A percentile compares a stretch with the other conserved stretches of the same genome.
Conservation (phyloP, 2,797 vertebrate genomes). For the Setipinna tenuifilis region DNA sequence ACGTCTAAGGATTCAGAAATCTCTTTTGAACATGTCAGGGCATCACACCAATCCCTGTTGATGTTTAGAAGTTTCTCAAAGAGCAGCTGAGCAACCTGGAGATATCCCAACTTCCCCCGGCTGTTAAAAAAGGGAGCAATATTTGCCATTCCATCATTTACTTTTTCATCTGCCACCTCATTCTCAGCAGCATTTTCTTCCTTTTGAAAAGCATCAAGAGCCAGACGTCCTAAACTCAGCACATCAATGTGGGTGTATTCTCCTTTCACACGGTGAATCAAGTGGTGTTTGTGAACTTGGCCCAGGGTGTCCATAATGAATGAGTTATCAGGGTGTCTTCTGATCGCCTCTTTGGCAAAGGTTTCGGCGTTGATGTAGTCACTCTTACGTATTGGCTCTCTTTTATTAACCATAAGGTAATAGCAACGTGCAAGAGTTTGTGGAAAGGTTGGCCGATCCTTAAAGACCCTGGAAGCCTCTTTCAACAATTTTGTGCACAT, state of each 20-base stretch:
- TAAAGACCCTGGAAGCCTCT: neutral
- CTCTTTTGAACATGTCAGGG: conserved; percentile 24
- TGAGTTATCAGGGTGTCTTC: conserved; percentile 32
- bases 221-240: conserved; percentile 25
- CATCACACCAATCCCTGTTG: neutral
- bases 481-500: conserved; percentile 30
- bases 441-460: conserved; percentile 11
- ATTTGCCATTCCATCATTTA: neutral
- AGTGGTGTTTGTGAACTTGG: conserved; percentile 41
- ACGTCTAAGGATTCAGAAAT: neutral
- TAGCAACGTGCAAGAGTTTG: conserved; percentile 49
- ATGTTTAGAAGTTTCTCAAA: neutral
- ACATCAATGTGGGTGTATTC: neutral
- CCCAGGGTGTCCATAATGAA: conserved; percentile 52
- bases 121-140: conserved; percentile 41
- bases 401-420: neutral
- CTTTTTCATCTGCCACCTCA: conserved; percentile 14
- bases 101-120: conserved; percentile 42
- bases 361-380: conserved; percentile 25
- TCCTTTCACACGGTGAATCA: neutral
- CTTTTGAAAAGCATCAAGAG: conserved; percentile 31
- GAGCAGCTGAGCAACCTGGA: conserved; percentile 38
- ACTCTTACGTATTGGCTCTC: neutral
- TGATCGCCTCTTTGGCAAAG: conserved; percentile 37
- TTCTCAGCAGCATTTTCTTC: neutral